Conservation (phyloP, 2,888 invertebrate genomes). For the Philereme transversata region DNA sequence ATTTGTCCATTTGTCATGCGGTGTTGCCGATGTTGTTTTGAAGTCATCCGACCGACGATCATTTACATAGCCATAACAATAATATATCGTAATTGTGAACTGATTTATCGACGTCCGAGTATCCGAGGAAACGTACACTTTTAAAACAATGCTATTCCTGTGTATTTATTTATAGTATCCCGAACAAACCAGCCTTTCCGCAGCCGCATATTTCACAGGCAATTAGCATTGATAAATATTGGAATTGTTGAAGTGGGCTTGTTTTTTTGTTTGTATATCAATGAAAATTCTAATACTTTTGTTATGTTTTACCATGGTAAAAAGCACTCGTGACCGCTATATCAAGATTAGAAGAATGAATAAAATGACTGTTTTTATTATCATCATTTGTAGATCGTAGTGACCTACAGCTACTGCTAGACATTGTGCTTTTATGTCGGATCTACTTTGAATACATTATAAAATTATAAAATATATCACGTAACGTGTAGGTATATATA, state of each 20-base stretch:
- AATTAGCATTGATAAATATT: conserved; percentile 28
- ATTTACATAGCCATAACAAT: conserved; percentile 46
- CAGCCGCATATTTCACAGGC: conserved; percentile 26
- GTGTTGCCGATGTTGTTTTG: conserved; percentile 51
- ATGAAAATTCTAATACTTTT: no score
- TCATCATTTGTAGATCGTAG: no score
- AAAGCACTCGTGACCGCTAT: no score
- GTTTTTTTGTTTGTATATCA: conserved; percentile 1
- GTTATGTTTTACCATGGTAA: no score
- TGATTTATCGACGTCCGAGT: conserved; percentile 22
- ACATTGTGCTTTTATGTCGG: background rate
- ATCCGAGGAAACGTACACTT: conserved; percentile 12
- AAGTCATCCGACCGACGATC: conserved; percentile 45
- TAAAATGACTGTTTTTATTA: no score
- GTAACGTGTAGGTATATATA: conserved; percentile 17
- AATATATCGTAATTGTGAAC: conserved; percentile 27
- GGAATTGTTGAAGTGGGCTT: conserved; percentile 17
- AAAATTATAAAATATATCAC: conserved; percentile 32
- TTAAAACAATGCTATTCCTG: conserved; percentile 24
- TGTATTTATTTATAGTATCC: conserved; percentile 30
- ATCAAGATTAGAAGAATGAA: no score
- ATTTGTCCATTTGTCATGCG: conserved; percentile 65
- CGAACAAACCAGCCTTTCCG: conserved; percentile 26
- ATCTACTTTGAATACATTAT: conserved; percentile 22
- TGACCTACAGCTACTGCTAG: no score